Base-by-base conservation (phyloP, 1,140 invertebrate genomes). In the Zophobas atratus region DNA sequence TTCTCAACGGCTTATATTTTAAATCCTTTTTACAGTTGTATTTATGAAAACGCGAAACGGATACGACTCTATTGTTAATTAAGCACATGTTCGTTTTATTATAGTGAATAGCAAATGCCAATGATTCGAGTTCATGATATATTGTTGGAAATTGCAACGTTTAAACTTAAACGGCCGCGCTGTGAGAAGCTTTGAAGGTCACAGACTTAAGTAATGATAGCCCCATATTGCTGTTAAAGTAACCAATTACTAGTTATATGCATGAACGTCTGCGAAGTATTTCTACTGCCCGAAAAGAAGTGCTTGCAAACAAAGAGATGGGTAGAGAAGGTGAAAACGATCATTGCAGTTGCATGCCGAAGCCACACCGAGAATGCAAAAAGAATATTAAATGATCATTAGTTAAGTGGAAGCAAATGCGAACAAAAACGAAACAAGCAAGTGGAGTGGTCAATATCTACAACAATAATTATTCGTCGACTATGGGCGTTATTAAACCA, bases 301-400 rank as follows among this genome's bases (percentile, higher is more conserved):
- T 32, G 38, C 39, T 60, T 32, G 60, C 38, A 67, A 43, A 67
- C 60, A 67, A 67, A 67, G 60, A 67, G 49, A 51, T 51, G 4
- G 4, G n/a, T 20, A 51, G 49, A 51, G 39, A 43, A 67, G 38
- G 60, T 67, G 60, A 67, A 67, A 67, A 67, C 60, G 60, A 67
- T 67, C 49, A 51, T 51, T 4, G 60, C 60, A 41, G 39, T 67
- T 67, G 60, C 60, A 67, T 43, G 60, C 60, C 49, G 4, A 2
- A 20, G 38, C 38, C 41, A 60, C 56, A 20, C n/a, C 49, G n/a
- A 51, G 49, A 67, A 67, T 67, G 60, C 60, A 67, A 67, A 67
- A 67, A 67, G 60, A 67, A 67, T 67, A 39, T 67, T 67, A 67
- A 67, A 67, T 67, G 60, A 39, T 67, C 60, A 67, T 67, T 41